Base-by-base conservation (phyloP, 2,888 invertebrate species). In the Sturmia bella region DNA sequence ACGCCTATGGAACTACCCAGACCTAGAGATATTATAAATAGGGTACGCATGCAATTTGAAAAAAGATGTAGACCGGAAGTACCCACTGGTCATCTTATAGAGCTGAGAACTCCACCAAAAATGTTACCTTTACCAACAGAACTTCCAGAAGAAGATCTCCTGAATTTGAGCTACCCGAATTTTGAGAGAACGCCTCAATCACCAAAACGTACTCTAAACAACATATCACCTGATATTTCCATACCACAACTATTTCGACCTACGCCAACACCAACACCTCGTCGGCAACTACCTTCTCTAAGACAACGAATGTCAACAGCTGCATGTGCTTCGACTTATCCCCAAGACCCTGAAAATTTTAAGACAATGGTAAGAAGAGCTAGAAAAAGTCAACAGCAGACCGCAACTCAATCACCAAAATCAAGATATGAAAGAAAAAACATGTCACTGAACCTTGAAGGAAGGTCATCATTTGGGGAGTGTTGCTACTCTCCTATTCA, bases 91-190 rank as follows among this genome's bases (percentile, higher is more conserved):
- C 50, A 57, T 13, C 64, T 81, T 4, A 7, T 81, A 24, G 81
- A 81, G 4, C 45, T 81, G 3, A 63, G 81, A 77, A 81, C 81
- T n/a, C 76, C 83, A 12, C 80, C 83, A n/a, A 45, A 9, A 4
- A 43, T 27, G 56, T 24, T 83, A 13, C 69, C 64, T 15, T 48
- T 72, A 24, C 84, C 82, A 19, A 48, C 61, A 7, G 19, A 64
- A 9, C 6, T 84, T 37, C n/a, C 75, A n/a, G 76, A 70, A n/a
- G 82, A 84, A 24, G n/a, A 82, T 24, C 45, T 72, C 7, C 19
- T 59, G 7, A 17, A 74, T 12, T 21, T 74, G 1, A 72, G 61
- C 9, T 68, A 57, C 24, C 80, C 83, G 3, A 2, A 17, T n/a
- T 64, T 75, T 6, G 50, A 77, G 11, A 54, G 21, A 50, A 70